Evolutionary conservation across 2,113 vertebrate species (phyloP).

Genomic region (Aphyosemion australe): DNA sequence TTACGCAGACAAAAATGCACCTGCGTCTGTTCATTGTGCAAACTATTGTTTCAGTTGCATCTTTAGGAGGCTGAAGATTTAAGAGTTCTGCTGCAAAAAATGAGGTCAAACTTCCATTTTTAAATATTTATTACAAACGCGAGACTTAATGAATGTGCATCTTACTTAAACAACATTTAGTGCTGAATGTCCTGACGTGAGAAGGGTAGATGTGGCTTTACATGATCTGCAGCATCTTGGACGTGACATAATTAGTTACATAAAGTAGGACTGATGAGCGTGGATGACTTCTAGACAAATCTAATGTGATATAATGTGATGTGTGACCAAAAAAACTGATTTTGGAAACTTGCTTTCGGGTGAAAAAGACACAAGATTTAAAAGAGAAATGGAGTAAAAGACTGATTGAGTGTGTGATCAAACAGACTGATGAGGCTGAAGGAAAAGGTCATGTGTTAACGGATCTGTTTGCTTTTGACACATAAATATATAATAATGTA

Average conservation of each 20-base stretch:
- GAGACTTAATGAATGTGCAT: constrained; percentile 13
- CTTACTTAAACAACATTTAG: constrained; percentile 1
- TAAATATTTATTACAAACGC: neutral
- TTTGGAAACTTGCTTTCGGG: constrained; percentile 55
- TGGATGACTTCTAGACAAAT: constrained; percentile 64
- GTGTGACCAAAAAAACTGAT: constrained; percentile 67
- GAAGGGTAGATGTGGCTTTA: constrained; percentile 16
- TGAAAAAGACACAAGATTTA: constrained; percentile 2
- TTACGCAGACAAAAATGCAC: constrained; percentile 1
- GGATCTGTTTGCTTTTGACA: too few relatives aligned
- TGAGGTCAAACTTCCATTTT: neutral
- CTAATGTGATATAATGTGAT: constrained; percentile 70
- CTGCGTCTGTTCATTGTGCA: neutral
- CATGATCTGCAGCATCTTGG: constrained; percentile 14
- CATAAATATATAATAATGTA: too few relatives aligned
- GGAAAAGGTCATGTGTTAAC: too few relatives aligned
- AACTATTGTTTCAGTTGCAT: neutral
- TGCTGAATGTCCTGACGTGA: neutral
- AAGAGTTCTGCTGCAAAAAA: constrained; percentile 10
- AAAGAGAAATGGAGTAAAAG: neutral
- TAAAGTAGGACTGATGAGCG: constrained; percentile 54
- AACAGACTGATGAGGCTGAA: too few relatives aligned
- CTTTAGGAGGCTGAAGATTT: constrained; percentile 3
- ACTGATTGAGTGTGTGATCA: neutral
- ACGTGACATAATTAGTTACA: constrained; percentile 54